These are phyloP conservation scores for Nannospalax galili DNA, from an alignment of 2,113 vertebrate genomes.

Conservation along the genomic window DNA sequence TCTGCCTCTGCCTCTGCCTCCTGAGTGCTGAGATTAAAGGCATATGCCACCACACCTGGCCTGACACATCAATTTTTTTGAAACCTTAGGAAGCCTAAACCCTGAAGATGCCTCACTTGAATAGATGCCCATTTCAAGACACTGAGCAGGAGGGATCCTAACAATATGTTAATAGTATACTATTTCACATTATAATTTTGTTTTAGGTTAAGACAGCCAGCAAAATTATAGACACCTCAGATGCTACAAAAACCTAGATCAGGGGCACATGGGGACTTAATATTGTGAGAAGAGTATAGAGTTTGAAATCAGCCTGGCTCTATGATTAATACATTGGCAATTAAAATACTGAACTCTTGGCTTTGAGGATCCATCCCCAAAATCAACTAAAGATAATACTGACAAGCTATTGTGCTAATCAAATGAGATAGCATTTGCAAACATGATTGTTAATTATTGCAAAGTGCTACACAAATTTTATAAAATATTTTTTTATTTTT, in stretches of 20 bases:
- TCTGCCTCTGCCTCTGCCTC: too few relatives aligned
- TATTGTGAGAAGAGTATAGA: conserved; percentile 7
- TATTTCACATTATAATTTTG: neutral
- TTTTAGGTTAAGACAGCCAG: neutral
- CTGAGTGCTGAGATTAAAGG: too few relatives aligned
- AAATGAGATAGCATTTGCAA: conserved; percentile 31
- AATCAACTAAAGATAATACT: conserved; percentile 1
- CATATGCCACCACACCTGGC: too few relatives aligned
- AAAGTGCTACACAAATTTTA: conserved; percentile 30
- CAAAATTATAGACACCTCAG: neutral
- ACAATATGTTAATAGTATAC: neutral
- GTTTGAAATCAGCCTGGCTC: neutral
- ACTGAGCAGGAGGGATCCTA: too few relatives aligned
- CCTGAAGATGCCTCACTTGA: neutral
- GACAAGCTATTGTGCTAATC: conserved; percentile 31
- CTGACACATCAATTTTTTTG: neutral
- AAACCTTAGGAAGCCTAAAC: too few relatives aligned
- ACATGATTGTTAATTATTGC: conserved; percentile 30
- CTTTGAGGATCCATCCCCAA: neutral
- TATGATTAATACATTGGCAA: neutral
- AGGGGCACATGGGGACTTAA: neutral
- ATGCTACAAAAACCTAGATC: conserved; percentile 5
- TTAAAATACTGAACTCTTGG: conserved; percentile 24
- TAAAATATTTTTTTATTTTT: neutral
- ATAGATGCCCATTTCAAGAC: neutral